phyloP scores from a whole-genome alignment of 30 jellyfish, hydroid and myxozoan genomes.

The Mastigias papua region DNA sequence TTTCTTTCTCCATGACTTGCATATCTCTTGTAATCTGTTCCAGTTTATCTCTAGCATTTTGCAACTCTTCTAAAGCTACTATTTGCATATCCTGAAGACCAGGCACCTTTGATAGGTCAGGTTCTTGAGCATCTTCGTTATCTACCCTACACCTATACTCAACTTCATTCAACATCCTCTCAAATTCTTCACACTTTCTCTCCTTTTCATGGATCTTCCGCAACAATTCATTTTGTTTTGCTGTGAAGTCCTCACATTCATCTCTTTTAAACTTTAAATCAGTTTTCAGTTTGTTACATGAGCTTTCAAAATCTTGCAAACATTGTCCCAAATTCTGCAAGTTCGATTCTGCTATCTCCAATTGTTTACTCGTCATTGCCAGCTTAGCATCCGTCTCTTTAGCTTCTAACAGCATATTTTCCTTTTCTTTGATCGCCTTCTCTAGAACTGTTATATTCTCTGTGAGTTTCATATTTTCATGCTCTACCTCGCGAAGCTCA shows the following conservation, averaged over 20 bases:
- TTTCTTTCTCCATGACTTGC: not conserved
- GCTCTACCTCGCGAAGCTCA: not conserved
- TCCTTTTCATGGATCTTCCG: not conserved
- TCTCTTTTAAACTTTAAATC: not conserved
- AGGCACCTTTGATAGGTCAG: not conserved
- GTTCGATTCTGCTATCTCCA: not conserved
- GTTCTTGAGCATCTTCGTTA: not conserved
- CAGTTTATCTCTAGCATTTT: not conserved
- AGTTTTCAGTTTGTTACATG: not conserved
- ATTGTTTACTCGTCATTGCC: not conserved
- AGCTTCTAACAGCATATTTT: not conserved
- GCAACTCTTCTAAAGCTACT: not conserved
- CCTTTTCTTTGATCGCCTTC: not conserved
- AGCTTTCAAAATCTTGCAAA: not conserved
- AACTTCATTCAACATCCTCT: not conserved
- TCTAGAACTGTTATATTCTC: not conserved
- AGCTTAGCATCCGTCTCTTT: not conserved
- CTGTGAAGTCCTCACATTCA: not conserved
- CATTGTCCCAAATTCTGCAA: not conserved
- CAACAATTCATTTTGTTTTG: not conserved
- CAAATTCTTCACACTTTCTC: not conserved
- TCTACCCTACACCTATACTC: not conserved
- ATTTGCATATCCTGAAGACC: not conserved
- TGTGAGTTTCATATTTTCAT: not conserved
- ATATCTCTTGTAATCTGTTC: not conserved